Evolutionary conservation across 2,113 vertebrate genomes (phyloP), one percentile per base, ranked within the genome.

Genomic region (Myiopsitta monachus): DNA sequence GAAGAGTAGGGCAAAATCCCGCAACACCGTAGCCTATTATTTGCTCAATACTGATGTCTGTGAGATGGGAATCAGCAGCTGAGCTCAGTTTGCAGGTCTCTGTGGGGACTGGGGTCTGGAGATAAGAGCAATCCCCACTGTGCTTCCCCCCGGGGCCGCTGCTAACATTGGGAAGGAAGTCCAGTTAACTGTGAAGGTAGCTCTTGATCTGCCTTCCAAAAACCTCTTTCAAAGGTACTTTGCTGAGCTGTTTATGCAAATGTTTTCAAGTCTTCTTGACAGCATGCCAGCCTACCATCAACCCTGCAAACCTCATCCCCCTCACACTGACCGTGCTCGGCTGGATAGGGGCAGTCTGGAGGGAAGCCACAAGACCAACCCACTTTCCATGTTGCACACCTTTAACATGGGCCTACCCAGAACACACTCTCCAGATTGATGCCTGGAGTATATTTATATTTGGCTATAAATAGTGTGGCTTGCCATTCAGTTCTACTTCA

Each of bases 81-180:
- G 51, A 11, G 26, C 23, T 70, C 4, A 3, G 47, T 21, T 59
- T 22, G 36, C 51, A 74, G 68, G 30, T 33, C 49, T 51, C 62
- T 30, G n/a, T 19, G 31, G 66, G 41, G 46, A 4, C 14, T 31
- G 18, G 11, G 83, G 39, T 69, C 38, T 84, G 68, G 68, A 70
- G 55, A 27, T 28, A 18, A 27, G 30, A 36, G 14, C 62, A 68
- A 24, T 46, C 51, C 46, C 44, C 0, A 0, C 14, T 3, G 0
- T 46, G 83, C 36, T 70, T 49, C 4, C 59, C 54, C 28, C 9
- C 1, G 0, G n/a, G 39, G 83, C 46, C 33, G 51, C 70, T 78
- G 44, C 43, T 49, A n/a, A 7, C 12, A 4, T 18, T 1, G 24
- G 28, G 64, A 73, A 44, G 44, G 52, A 73, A 69, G 36, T 27